Evolutionary conservation across 2,113 vertebrate species (phyloP).

Genomic region (Perccottus glenii): DNA sequence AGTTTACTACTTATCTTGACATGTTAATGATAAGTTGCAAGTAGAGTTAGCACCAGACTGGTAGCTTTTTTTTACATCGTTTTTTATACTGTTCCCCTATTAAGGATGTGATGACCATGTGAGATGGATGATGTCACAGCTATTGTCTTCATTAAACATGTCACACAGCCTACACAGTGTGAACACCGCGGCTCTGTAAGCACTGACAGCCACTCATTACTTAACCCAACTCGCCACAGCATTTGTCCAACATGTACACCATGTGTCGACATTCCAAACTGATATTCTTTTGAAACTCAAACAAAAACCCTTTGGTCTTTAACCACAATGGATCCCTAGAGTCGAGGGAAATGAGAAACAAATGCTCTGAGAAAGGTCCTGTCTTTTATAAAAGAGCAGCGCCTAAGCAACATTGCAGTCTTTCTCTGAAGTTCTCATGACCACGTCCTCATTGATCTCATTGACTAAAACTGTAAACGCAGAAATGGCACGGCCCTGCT

Average conservation of each 20-base stretch:
- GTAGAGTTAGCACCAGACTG: too few species aligned
- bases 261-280: conserved; percentile 43
- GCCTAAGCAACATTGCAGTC: conserved; percentile 65
- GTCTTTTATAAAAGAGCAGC: conserved; percentile 31
- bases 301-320: conserved; percentile 44
- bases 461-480: conserved; percentile 46
- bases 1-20: too few species aligned
- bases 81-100: neutral
- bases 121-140: neutral
- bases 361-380: conserved; percentile 57
- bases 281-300: conserved; percentile 52
- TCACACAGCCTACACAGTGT: neutral
- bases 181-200: neutral
- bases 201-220: neutral
- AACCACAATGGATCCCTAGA: conserved; percentile 45
- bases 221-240: conserved; percentile 17
- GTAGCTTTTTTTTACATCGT: too few species aligned
- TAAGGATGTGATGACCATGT: neutral
- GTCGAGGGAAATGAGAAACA: conserved; percentile 67
- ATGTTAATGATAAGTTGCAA: too few species aligned
- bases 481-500: conserved; percentile 23
- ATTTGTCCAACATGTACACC: conserved; percentile 32
- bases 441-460: conserved; percentile 54
- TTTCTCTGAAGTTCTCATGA: conserved; percentile 55
- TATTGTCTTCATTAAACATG: neutral